Evolutionary conservation across 2,888 invertebrate species (phyloP), one percentile per base, ranked within the genome.

Genomic region (Flexamia atlantica): DNA sequence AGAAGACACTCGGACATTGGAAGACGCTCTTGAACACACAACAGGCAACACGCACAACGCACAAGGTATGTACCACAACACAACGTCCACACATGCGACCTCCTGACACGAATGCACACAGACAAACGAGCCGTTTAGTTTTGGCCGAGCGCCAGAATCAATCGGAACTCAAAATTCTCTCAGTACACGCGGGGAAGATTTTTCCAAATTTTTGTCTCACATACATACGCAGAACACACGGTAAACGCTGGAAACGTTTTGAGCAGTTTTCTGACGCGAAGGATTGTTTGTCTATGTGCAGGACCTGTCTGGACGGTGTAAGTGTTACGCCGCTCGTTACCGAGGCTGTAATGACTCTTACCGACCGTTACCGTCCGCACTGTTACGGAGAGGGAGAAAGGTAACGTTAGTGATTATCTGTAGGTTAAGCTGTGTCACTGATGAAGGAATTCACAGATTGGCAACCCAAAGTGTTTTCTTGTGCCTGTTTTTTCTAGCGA

Each of bases 251-350:
- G 64, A 14, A 40, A 50, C 50, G 76, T 20, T 17, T 28, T 23
- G 28, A 28, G 3, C 28, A 28, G 28, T 3, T 23, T 4, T 64
- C 28, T 64, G 83, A 76, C 57, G 83, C 76, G 70, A 83, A 60
- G 81, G 70, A 46, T 40, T 74, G 90, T 90, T 91, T 91, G 91
- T 90, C 90, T 91, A 90, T 90, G 90, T 90, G 90, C 90, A 91
- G 91, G 90, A 90, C 90, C 90, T 90, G 90, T 90, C 90, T 89
- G 89, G 90, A 89, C 76, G 64, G 83, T 80, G 64, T 32, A 81
- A 32, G 2, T 80, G 20, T 80, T 32, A 25, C 60, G 40, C 50
- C 57, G 28, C 32, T 81, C 57, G 64, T 25, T 36, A 64, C 36
- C 81, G 14, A 9, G 7, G 46, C 46, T 60, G 25, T 81, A 17